These are phyloP conservation scores for Dolichomitus sp. DNA, from an alignment of 2,888 invertebrate species.

Conservation along the genomic window DNA sequence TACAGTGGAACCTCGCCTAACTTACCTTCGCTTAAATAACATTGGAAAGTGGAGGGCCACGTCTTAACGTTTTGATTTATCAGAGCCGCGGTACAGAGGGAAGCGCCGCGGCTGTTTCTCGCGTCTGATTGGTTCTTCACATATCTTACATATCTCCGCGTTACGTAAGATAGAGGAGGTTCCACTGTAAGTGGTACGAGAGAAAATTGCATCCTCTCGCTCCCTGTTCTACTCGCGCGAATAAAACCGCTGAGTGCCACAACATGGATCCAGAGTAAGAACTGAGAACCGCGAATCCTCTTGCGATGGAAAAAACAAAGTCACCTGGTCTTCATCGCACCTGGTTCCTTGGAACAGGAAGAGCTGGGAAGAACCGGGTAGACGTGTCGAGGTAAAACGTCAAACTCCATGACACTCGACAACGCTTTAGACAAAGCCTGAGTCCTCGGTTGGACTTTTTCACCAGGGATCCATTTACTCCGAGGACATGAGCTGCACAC, in stretches of 20 bases:
- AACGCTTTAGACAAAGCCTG: constrained; percentile 7
- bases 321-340: constrained; percentile 24
- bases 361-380: constrained; percentile 19
- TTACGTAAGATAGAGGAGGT: too few species aligned
- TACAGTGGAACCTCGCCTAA: not conserved
- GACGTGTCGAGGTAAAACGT: not conserved
- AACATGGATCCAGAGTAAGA: not conserved
- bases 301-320: not conserved
- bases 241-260: not conserved
- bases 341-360: constrained; percentile 23
- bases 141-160: too few species aligned
- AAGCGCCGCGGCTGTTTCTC: too few species aligned
- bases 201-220: too few species aligned
- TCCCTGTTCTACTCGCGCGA: not conserved
- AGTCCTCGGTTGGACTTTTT: constrained; percentile 33
- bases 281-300: not conserved
- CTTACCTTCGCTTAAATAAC: too few species aligned
- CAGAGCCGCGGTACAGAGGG: too few species aligned
- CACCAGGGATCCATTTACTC: constrained; percentile 75
- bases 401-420: not conserved
- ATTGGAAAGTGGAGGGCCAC: too few species aligned
- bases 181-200: too few species aligned
- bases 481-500: constrained; percentile 87
- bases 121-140: too few species aligned
- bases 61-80: too few species aligned